These are phyloP conservation scores for roundworm (Caenorhabditis elegans) DNA, from an alignment of 1,140 invertebrate genomes.

Conservation along the genomic window WBcel235 BX284605.5:13407001-13407500, in stretches of 20 bases:
- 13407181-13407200: too few relatives aligned
- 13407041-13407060: conserved; percentile 47
- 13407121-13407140: conserved; percentile 21
- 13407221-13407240: conserved; percentile 41
- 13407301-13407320: conserved; percentile 43
- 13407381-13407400: conserved; percentile 46
- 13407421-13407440: conserved; percentile 53
- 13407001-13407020: conserved; percentile 50
- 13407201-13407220: conserved; percentile 9
- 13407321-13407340: conserved; percentile 40
- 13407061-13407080: conserved; percentile 54
- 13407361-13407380: conserved; percentile 60
- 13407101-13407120: conserved; percentile 51
- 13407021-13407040: conserved; percentile 36
- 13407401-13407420: conserved; percentile 44
- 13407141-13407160: too few relatives aligned
- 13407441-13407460: conserved; percentile 53
- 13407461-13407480: neutral
- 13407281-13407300: conserved; percentile 24
- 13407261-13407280: conserved; percentile 41
- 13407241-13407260: conserved; percentile 48
- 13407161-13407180: too few relatives aligned
- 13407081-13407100: conserved; percentile 51
- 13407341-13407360: conserved; percentile 48
- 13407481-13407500: neutral